phyloP scores from a whole-genome alignment of 2,888 invertebrate genomes.

The Polydesmus complanatus region DNA sequence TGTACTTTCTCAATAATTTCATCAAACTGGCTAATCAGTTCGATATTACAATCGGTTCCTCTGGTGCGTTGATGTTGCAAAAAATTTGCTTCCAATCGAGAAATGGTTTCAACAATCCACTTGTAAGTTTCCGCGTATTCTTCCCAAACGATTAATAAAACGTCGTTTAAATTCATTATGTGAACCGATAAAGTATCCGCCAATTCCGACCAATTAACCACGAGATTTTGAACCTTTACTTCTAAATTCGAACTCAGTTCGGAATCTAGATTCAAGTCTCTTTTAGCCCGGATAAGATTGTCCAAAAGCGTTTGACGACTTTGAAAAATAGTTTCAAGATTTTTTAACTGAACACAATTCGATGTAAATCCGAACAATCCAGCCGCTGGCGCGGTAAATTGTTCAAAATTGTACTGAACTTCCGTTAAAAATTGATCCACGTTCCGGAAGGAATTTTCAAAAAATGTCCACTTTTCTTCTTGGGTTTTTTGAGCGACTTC shows the following conservation, averaged over 20 bases:
- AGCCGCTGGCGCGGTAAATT: constrained; percentile 13
- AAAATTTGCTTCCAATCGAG: not conserved
- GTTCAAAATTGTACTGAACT: constrained; percentile 14
- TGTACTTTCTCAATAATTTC: not conserved
- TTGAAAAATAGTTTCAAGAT: not conserved
- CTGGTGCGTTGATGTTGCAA: not conserved
- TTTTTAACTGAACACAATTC: constrained; percentile 54
- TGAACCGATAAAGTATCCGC: not conserved
- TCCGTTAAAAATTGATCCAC: constrained; percentile 13
- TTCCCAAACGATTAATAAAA: not conserved
- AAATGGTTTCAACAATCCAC: not conserved
- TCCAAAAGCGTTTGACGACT: not conserved
- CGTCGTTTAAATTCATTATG: not conserved
- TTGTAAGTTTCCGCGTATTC: not conserved
- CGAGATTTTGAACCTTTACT: not conserved
- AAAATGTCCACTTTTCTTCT: constrained; percentile 7
- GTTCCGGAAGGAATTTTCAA: not conserved
- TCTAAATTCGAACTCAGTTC: not conserved
- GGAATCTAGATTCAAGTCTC: not conserved
- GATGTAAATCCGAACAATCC: constrained; percentile 23
- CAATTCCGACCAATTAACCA: not conserved
- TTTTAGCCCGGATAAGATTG: too few species aligned
- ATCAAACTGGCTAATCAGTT: too few species aligned
- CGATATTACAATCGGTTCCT: too few species aligned
- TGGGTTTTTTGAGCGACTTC: not conserved